Conservation (phyloP, 2,797 vertebrate genomes). For the Neosalanx taihuensis region DNA sequence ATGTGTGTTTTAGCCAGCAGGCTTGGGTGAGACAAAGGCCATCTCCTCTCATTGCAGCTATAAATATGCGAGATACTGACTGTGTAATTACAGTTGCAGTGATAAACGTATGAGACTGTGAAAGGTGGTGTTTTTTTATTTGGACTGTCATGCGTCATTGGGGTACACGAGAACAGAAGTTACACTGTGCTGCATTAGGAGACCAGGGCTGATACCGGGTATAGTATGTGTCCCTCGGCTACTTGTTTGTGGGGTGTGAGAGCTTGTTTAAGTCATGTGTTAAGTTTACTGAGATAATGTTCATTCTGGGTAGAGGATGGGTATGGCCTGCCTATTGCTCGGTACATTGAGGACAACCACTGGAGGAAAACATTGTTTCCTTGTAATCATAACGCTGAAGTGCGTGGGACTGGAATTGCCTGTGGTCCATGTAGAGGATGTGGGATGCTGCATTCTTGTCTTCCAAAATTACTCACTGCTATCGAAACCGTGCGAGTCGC, state of each 20-base stretch:
- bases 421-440: neutral
- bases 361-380: constrained; percentile 11
- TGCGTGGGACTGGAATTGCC: constrained; percentile 14
- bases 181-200: neutral
- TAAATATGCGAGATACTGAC: neutral
- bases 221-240: neutral
- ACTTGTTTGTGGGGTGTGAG: neutral
- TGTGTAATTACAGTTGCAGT: neutral
- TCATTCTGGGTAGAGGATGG: neutral
- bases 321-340: neutral
- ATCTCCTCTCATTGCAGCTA: neutral
- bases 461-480: constrained; percentile 8
- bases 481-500: too few species aligned
- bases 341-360: neutral
- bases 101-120: neutral
- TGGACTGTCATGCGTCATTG: neutral
- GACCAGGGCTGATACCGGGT: neutral
- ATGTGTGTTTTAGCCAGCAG: neutral
- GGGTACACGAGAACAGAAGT: neutral
- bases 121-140: neutral
- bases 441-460: neutral
- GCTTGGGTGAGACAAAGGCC: neutral
- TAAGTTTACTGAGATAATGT: neutral
- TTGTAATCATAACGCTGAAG: constrained; percentile 15
- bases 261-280: neutral